Evolutionary conservation across 2,888 invertebrate species (phyloP).

Genomic region (Chrysolina americana): DNA sequence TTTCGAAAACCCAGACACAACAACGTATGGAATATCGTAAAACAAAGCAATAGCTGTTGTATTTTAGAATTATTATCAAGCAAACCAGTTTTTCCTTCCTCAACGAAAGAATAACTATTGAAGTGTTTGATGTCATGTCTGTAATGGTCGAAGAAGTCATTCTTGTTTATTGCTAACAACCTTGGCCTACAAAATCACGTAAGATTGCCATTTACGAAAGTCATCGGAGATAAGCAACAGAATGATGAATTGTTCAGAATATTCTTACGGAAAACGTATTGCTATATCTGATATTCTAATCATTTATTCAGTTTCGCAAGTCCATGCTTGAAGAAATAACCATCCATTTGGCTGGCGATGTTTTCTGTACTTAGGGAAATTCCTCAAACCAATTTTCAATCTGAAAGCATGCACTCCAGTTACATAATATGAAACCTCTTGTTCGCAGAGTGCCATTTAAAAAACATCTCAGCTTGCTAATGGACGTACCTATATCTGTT

Average conservation of each 20-base stretch:
- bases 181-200: not conserved
- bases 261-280: too few relatives aligned
- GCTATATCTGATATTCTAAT: too few relatives aligned
- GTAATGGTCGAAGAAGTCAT: not conserved
- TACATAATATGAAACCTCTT: not conserved
- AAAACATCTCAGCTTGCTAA: not conserved
- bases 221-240: not conserved
- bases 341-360: too few relatives aligned
- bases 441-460: not conserved
- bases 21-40: not conserved
- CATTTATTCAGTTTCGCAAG: too few relatives aligned
- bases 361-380: not conserved
- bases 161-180: not conserved
- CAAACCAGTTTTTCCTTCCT: not conserved
- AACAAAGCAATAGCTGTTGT: not conserved
- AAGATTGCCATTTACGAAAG: not conserved
- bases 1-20: not conserved
- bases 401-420: not conserved
- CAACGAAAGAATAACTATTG: not conserved
- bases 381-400: not conserved
- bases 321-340: too few relatives aligned
- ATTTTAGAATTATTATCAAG: not conserved
- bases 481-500: not conserved
- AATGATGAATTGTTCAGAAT: not conserved
- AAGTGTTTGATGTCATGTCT: not conserved